These are phyloP conservation scores for Melanostoma mellinum DNA, from an alignment of 2,888 invertebrate species.

Conservation along the genomic window DNA sequence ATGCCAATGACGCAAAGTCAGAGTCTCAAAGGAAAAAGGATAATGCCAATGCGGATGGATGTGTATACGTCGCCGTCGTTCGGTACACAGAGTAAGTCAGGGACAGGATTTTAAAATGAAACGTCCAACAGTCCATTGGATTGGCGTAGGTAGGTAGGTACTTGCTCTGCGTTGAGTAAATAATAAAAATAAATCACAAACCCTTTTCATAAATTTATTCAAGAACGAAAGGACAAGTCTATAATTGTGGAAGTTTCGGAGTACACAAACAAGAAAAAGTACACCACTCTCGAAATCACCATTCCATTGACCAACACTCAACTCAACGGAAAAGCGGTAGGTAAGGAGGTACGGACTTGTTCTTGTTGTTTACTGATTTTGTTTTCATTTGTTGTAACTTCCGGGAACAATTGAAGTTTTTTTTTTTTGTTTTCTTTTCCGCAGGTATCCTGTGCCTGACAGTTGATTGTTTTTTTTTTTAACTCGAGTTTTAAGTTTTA, in stretches of 20 bases:
- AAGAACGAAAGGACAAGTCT: slow-evolving; percentile 60
- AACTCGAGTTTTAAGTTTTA: slow-evolving; percentile 28
- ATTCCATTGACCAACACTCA: too few relatives aligned
- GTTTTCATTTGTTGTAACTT: slow-evolving; percentile 71
- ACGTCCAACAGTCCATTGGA: slow-evolving; percentile 23
- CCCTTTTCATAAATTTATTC: slow-evolving; percentile 59
- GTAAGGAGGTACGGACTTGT: slow-evolving; percentile 31
- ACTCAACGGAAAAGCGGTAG: not conserved
- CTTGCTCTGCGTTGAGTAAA: slow-evolving; percentile 34
- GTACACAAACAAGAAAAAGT: slow-evolving; percentile 29
- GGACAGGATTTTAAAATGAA: slow-evolving; percentile 53
- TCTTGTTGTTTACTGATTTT: slow-evolving; percentile 49
- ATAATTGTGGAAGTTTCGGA: slow-evolving; percentile 54
- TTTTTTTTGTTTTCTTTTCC: slow-evolving; percentile 27
- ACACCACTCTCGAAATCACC: not conserved
- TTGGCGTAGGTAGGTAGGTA: not conserved
- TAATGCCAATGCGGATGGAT: slow-evolving; percentile 48
- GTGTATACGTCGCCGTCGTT: slow-evolving; percentile 22
- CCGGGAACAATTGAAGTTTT: slow-evolving; percentile 68
- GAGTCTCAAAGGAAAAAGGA: slow-evolving; percentile 29
- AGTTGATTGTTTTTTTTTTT: slow-evolving; percentile 35
- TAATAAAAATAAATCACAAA: slow-evolving; percentile 23
- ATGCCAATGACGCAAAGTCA: slow-evolving; percentile 52
- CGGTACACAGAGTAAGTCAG: not conserved
- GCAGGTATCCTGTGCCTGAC: slow-evolving; percentile 54